Conservation (phyloP, 2,888 invertebrate species). For the Dendrolimus houi region DNA sequence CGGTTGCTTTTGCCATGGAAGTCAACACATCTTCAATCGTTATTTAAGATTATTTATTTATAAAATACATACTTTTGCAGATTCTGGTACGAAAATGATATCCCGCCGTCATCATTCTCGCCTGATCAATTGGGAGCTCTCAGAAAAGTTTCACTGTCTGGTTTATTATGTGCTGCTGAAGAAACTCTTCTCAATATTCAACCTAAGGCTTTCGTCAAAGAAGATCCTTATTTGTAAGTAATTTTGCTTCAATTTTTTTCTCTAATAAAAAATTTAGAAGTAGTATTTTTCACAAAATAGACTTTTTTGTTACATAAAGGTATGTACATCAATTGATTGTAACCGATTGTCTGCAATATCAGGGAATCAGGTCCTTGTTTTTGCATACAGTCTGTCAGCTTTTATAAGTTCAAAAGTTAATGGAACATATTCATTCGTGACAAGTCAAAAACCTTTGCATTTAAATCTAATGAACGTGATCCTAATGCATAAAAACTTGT, state of each 20-base stretch:
- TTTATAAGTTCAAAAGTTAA: too few species aligned
- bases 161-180: conserved; percentile 86
- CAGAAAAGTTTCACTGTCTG: conserved; percentile 86
- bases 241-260: background rate
- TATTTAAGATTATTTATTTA: too few species aligned
- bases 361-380: too few species aligned
- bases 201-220: conserved; percentile 89
- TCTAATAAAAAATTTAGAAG: background rate
- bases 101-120: conserved; percentile 89
- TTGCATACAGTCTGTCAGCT: too few species aligned
- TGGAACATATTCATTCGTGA: too few species aligned
- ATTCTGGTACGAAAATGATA: conserved; percentile 97
- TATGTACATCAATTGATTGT: too few species aligned
- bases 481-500: too few species aligned
- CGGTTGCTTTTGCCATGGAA: too few species aligned
- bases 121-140: conserved; percentile 88
- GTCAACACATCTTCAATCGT: too few species aligned
- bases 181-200: conserved; percentile 84
- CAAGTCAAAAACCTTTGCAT: too few species aligned
- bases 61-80: conserved; percentile 41
- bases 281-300: background rate
- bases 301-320: background rate
- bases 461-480: too few species aligned
- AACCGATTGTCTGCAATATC: too few species aligned
- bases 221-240: conserved; percentile 89